Evolutionary conservation across 1,140 invertebrate genomes (phyloP).

Genomic region (Acromyrmex heyeri): DNA sequence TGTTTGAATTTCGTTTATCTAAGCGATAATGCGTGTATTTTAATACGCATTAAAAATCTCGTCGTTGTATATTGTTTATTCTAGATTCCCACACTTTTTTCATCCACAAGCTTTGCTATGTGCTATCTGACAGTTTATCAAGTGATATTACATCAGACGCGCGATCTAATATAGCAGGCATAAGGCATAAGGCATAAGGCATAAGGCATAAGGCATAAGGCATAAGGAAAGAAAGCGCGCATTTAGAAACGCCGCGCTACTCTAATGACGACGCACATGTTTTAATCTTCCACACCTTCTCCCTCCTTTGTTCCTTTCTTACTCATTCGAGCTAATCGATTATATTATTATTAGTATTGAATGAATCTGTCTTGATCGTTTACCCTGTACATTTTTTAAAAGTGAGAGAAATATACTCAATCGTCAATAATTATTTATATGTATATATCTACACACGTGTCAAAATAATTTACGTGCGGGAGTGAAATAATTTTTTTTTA

Average conservation of each 20-base stretch:
- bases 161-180: too few species aligned
- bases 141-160: conserved; percentile 23
- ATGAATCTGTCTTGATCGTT: too few species aligned
- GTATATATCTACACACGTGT: too few species aligned
- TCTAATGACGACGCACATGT: not conserved
- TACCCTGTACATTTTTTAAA: too few species aligned
- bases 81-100: not conserved
- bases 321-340: not conserved
- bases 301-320: not conserved
- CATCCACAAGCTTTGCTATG: not conserved
- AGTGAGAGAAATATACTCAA: not conserved
- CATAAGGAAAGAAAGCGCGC: not conserved
- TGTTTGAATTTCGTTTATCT: conserved; percentile 36
- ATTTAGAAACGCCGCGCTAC: not conserved
- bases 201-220: too few species aligned
- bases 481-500: not conserved
- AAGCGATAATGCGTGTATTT: conserved; percentile 11
- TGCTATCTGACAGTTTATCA: not conserved
- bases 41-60: not conserved
- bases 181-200: too few species aligned
- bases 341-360: too few species aligned
- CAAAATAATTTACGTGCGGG: not conserved
- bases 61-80: not conserved
- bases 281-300: not conserved
- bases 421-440: not conserved